Evolutionary conservation across 2,113 vertebrate species (phyloP).

Genomic region (Phyllostomus discolor): DNA sequence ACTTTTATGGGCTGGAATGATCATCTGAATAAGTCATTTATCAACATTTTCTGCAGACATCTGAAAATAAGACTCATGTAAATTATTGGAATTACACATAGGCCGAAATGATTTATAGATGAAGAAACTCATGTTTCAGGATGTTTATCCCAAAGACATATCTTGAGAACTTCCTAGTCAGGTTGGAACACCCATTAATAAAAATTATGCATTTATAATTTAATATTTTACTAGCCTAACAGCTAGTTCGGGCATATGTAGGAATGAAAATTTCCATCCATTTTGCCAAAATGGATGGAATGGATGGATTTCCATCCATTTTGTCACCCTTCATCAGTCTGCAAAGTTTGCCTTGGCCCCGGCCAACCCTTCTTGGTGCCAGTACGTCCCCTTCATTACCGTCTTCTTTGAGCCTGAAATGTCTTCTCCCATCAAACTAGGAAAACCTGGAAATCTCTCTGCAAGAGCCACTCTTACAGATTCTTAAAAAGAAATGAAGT

Average conservation of each 20-base stretch:
- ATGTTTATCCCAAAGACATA: not conserved
- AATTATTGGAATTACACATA: conserved; percentile 3
- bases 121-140: not conserved
- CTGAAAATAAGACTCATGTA: not conserved
- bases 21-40: not conserved
- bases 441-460: not conserved
- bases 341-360: not conserved
- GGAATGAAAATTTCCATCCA: not conserved
- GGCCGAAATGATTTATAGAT: not conserved
- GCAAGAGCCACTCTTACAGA: not conserved
- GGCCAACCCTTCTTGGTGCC: not conserved
- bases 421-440: not conserved
- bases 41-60: not conserved
- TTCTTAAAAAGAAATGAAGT: not conserved
- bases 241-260: not conserved
- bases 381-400: not conserved
- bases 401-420: not conserved
- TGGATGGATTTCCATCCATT: not conserved
- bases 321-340: not conserved
- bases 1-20: not conserved
- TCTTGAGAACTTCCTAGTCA: not conserved
- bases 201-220: not conserved
- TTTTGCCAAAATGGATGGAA: conserved; percentile 36
- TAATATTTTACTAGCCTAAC: not conserved
- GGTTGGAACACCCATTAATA: not conserved